Evolutionary conservation across 2,797 vertebrate species (phyloP).

Genomic region (Pangasius larnaudii): DNA sequence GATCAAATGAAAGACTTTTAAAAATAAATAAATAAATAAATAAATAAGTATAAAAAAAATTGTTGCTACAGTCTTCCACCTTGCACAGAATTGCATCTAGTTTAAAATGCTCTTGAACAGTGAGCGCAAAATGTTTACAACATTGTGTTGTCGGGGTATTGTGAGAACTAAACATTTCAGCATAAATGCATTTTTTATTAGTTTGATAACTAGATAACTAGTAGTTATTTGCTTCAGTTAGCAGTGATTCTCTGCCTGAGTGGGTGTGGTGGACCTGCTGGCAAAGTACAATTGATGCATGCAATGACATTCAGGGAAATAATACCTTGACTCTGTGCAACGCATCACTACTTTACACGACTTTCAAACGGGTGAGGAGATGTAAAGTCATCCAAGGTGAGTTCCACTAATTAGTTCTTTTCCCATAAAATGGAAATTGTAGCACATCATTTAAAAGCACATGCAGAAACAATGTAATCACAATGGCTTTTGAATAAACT

Average conservation of each 20-base stretch:
- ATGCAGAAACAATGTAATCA: conserved; percentile 1
- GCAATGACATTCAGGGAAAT: neutral
- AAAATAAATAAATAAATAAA: no score
- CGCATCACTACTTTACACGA: neutral
- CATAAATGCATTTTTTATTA: neutral
- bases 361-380: neutral
- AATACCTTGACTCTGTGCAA: neutral
- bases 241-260: neutral
- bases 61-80: no score
- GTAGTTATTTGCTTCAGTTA: neutral
- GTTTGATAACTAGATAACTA: neutral
- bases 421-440: neutral
- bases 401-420: neutral
- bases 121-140: neutral
- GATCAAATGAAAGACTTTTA: neutral
- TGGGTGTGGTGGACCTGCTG: neutral
- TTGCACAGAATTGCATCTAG: neutral
- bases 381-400: neutral
- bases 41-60: no score
- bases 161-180: neutral
- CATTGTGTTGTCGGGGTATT: neutral
- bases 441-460: neutral
- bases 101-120: neutral
- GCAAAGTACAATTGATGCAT: neutral
- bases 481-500: conserved; percentile 20